Conservation (phyloP, 2,797 vertebrate species). For the Micromesistius poutassou region DNA sequence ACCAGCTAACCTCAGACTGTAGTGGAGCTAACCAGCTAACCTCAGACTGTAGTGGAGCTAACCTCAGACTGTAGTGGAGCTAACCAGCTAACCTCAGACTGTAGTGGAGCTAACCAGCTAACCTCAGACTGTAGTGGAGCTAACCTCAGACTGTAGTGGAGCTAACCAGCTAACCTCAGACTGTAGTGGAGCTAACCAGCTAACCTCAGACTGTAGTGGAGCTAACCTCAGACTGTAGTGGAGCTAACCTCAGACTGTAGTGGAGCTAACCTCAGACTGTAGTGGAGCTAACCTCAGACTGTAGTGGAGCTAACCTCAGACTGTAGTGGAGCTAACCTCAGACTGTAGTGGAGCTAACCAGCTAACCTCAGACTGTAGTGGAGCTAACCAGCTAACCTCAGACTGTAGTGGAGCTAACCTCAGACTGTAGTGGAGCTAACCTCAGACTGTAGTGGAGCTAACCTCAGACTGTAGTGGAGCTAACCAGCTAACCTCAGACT, state of each 20-base stretch:
- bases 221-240: constrained; percentile 93
- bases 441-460: no score
- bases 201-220: constrained; percentile 93
- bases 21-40: constrained; percentile 82
- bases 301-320: constrained; percentile 88
- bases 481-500: constrained; percentile 86
- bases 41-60: constrained; percentile 94
- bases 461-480: constrained; percentile 93
- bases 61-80: constrained; percentile 78
- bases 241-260: no score
- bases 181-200: constrained; percentile 81
- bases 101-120: constrained; percentile 84
- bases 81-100: constrained; percentile 90
- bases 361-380: no score
- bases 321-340: constrained; percentile 84
- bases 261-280: constrained; percentile 88
- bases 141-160: no score
- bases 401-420: constrained; percentile 91
- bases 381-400: constrained; percentile 79
- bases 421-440: constrained; percentile 95
- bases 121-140: no score
- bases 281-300: constrained; percentile 75
- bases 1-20: constrained; percentile 89
- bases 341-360: no score
- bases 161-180: constrained; percentile 84